Evolutionary conservation across 1,140 invertebrate species (phyloP).

Genomic region (Latrodectus geometricus): DNA sequence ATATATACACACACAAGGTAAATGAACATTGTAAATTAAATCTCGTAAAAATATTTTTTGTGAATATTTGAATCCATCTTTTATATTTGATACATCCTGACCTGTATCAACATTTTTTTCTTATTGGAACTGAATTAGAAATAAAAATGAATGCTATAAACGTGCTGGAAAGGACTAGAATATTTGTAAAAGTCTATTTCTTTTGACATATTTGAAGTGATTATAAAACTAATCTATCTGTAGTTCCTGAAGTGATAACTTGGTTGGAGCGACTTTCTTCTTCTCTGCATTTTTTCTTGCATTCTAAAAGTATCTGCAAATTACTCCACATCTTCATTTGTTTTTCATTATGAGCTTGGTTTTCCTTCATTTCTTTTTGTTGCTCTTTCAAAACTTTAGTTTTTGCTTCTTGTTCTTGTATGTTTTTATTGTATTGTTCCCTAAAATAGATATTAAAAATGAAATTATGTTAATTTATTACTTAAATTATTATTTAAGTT

Average conservation of each 20-base stretch:
- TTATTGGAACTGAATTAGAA: too few relatives aligned
- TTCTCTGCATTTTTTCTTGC: constrained; percentile 67
- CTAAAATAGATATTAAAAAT: constrained; percentile 65
- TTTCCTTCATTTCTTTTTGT: constrained; percentile 74
- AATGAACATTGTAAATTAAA: too few relatives aligned
- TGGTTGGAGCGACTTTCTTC: constrained; percentile 24
- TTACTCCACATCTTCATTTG: constrained; percentile 79
- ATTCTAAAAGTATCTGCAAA: constrained; percentile 71
- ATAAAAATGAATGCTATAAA: too few relatives aligned
- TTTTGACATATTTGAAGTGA: not conserved
- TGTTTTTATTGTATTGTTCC: constrained; percentile 71
- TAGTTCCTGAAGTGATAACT: constrained; percentile 11
- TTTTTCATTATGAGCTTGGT: constrained; percentile 72
- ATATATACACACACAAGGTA: too few relatives aligned
- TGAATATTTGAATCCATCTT: too few relatives aligned
- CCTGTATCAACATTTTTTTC: too few relatives aligned
- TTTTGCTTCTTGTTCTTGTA: constrained; percentile 74
- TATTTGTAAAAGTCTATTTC: too few relatives aligned
- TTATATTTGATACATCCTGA: too few relatives aligned
- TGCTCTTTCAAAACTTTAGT: constrained; percentile 74
- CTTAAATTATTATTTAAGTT: not conserved
- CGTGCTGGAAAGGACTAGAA: too few relatives aligned
- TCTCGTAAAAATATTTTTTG: too few relatives aligned
- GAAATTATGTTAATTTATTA: not conserved
- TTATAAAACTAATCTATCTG: constrained; percentile 54